Conservation (phyloP, 2,888 invertebrate species). For the Malthinus flaveolus region DNA sequence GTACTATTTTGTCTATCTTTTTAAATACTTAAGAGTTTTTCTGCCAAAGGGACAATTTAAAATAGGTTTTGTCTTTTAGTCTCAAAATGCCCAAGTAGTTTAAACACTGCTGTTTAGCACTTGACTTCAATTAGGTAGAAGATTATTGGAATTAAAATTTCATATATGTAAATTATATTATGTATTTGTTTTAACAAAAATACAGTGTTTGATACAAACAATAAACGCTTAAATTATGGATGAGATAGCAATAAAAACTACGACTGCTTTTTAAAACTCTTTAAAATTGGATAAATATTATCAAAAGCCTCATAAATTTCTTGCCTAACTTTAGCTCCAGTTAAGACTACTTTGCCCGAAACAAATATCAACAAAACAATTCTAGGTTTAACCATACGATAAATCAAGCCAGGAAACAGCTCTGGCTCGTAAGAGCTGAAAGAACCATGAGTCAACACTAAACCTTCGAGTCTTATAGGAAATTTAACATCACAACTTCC, state of each 20-base stretch:
- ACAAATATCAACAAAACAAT: slow-evolving; percentile 83
- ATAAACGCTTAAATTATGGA: neutral
- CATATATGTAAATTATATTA: neutral
- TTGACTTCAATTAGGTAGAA: neutral
- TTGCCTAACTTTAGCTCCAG: slow-evolving; percentile 74
- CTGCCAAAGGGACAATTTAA: too few species aligned
- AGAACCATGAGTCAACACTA: slow-evolving; percentile 81
- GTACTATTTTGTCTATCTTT: too few species aligned
- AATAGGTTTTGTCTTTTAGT: too few species aligned
- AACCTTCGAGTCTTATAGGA: slow-evolving; percentile 77
- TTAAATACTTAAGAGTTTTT: too few species aligned
- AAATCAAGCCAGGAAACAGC: slow-evolving; percentile 80
- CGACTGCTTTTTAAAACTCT: slow-evolving; percentile 69
- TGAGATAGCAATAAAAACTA: neutral
- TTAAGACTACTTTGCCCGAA: slow-evolving; percentile 81
- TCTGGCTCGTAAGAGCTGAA: slow-evolving; percentile 80
- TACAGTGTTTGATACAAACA: slow-evolving; percentile 3
- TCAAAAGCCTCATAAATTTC: slow-evolving; percentile 77
- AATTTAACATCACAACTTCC: slow-evolving; percentile 87
- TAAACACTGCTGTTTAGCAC: neutral
- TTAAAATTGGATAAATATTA: slow-evolving; percentile 76
- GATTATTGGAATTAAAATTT: neutral
- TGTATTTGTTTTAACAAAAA: neutral
- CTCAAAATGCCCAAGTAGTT: too few species aligned
- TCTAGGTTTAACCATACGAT: slow-evolving; percentile 79